phyloP scores from a whole-genome alignment of 2,888 invertebrate species.

The Acronicta leporina region DNA sequence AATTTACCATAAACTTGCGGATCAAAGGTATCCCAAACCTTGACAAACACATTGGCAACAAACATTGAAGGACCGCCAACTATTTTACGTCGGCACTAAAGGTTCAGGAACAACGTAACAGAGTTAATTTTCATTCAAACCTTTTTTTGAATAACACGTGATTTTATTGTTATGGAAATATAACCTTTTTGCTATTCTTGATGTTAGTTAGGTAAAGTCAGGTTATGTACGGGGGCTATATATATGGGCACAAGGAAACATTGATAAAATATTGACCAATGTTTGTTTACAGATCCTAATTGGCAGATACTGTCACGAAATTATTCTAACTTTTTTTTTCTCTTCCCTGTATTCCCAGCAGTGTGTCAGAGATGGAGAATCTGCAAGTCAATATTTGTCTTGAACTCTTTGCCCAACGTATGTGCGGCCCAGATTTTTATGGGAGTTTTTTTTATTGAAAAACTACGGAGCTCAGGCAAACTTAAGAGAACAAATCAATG shows the following conservation, averaged over 20 bases:
- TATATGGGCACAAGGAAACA: background rate
- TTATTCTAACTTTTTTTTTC: too few species aligned
- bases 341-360: background rate
- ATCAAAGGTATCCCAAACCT: slow-evolving; percentile 44
- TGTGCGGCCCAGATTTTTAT: slow-evolving; percentile 26
- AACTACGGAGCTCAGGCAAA: slow-evolving; percentile 17
- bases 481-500: slow-evolving; percentile 33
- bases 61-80: slow-evolving; percentile 33
- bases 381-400: slow-evolving; percentile 14
- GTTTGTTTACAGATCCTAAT: too few species aligned
- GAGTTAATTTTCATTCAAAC: slow-evolving; percentile 30
- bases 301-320: too few species aligned
- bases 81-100: slow-evolving; percentile 14
- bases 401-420: slow-evolving; percentile 11
- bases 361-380: slow-evolving; percentile 6
- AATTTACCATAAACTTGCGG: slow-evolving; percentile 16
- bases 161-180: slow-evolving; percentile 40
- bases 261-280: too few species aligned
- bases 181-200: slow-evolving; percentile 22
- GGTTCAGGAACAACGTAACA: slow-evolving; percentile 23
- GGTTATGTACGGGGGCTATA: too few species aligned
- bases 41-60: slow-evolving; percentile 33
- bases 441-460: slow-evolving; percentile 25
- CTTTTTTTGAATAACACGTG: slow-evolving; percentile 33
- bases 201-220: slow-evolving; percentile 24